These are phyloP conservation scores for Callopanchax toddi DNA, from an alignment of 2,113 vertebrate genomes.

Conservation along the genomic window DNA sequence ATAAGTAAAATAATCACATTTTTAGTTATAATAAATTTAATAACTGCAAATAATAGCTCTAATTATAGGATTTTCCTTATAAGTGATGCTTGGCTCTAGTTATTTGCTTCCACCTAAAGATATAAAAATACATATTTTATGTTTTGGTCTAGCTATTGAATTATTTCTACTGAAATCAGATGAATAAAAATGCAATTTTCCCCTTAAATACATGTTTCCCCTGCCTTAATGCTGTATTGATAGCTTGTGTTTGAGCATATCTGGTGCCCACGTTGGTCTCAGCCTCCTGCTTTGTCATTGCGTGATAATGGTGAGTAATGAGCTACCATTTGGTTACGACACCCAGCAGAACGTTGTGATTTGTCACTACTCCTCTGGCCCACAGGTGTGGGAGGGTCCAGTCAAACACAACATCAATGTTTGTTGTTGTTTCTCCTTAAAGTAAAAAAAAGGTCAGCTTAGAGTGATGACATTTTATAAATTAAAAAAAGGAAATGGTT, in stretches of 20 bases:
- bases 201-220: background rate
- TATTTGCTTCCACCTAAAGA: too few species aligned
- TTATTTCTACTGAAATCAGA: too few species aligned
- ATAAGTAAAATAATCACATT: background rate
- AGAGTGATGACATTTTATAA: slow-evolving; percentile 16
- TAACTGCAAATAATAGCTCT: too few species aligned
- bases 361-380: slow-evolving; percentile 39
- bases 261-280: slow-evolving; percentile 9
- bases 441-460: background rate
- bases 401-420: background rate
- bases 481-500: slow-evolving; percentile 30
- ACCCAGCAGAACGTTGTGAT: slow-evolving; percentile 34
- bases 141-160: too few species aligned
- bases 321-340: slow-evolving; percentile 38
- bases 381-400: slow-evolving; percentile 16
- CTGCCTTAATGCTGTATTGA: background rate
- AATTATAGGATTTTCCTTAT: too few species aligned
- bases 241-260: background rate
- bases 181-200: background rate
- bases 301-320: slow-evolving; percentile 63
- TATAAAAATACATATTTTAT: too few species aligned
- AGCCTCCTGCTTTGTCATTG: slow-evolving; percentile 67
- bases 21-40: too few species aligned
- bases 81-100: too few species aligned
- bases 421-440: slow-evolving; percentile 3